Evolutionary conservation across 2,888 invertebrate species (phyloP).

Genomic region (Cantharis rustica): DNA sequence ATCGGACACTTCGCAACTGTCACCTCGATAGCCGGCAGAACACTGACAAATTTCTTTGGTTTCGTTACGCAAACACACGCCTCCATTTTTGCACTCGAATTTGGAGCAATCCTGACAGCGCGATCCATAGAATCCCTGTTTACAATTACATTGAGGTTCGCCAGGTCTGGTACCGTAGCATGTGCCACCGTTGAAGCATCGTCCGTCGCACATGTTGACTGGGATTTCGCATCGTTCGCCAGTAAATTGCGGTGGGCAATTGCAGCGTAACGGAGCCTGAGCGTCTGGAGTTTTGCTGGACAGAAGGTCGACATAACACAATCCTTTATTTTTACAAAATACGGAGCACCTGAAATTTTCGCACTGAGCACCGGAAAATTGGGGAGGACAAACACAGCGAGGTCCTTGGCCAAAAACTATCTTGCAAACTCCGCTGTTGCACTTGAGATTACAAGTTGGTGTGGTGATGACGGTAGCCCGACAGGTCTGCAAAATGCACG

Average conservation of each 20-base stretch:
- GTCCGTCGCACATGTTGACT: conserved; percentile 60
- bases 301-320: conserved; percentile 57
- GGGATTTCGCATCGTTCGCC: conserved; percentile 69
- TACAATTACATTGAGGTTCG: conserved; percentile 58
- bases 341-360: conserved; percentile 72
- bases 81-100: conserved; percentile 65
- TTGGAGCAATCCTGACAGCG: conserved; percentile 65
- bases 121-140: conserved; percentile 58
- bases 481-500: conserved; percentile 54
- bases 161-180: conserved; percentile 53
- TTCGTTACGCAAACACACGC: conserved; percentile 58
- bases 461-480: conserved; percentile 43
- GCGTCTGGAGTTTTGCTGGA: conserved; percentile 41
- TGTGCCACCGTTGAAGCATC: conserved; percentile 66
- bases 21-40: conserved; percentile 60
- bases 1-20: conserved; percentile 57
- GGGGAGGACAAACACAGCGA: conserved; percentile 68
- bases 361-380: conserved; percentile 70
- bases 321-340: conserved; percentile 67
- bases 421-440: conserved; percentile 67
- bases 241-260: conserved; percentile 67
- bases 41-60: conserved; percentile 61
- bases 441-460: conserved; percentile 59
- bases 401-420: conserved; percentile 58
- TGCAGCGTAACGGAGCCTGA: conserved; percentile 56